Evolutionary conservation across 2,888 invertebrate species (phyloP), one percentile per base, ranked within the genome.

Genomic region (Myopa tessellatipennis): DNA sequence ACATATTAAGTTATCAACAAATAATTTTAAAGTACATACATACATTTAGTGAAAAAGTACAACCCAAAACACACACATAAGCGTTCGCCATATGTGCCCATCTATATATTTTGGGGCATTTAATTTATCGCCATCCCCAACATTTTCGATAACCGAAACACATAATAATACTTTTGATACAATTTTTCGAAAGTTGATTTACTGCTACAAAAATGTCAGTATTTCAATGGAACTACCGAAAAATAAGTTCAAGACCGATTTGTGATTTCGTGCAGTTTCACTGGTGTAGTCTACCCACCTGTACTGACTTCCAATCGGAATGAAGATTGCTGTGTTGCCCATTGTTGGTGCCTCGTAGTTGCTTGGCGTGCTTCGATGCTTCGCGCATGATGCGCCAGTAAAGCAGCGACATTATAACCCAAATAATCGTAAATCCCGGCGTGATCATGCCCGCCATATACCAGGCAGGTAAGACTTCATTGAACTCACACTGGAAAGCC

Each of bases 341-440:
- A n/a, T 71, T 78, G 65, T 77, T 80, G 79, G 91, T 90, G 10
- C 91, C 91, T 63, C 93, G 91, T 88, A 94, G 90, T 79, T 94
- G 91, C 81, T 92, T 91, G 34, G 93, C 93, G 87, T 95, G 95
- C 83, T 92, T 93, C 5, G 92, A 91, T 1, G 95, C 95, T 87
- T 95, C 95, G 52, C 92, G 91, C 93, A 94, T 95, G 84, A 95
- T 95, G 83, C 94, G 91, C 91, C 93, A 92, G 88, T 95, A 95
- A 77, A 95, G 90, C 70, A 94, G 87, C 82, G 94, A 90, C 93
- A 95, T 94, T 82, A 92, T 92, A 83, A 93, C 87, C 95, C 95
- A 95, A 80, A 94, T 92, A 61, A 94, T 89, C 0, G 92, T 91
- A 86, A 95, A 94, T 88, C 93, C 92, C 0, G 95, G 95, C 67